Percentiles rank a stretch among this genome's conserved stretches.
These are phyloP conservation scores for Tiliacea citrago DNA, from an alignment of 2,888 invertebrate species.

Conservation along the genomic window DNA sequence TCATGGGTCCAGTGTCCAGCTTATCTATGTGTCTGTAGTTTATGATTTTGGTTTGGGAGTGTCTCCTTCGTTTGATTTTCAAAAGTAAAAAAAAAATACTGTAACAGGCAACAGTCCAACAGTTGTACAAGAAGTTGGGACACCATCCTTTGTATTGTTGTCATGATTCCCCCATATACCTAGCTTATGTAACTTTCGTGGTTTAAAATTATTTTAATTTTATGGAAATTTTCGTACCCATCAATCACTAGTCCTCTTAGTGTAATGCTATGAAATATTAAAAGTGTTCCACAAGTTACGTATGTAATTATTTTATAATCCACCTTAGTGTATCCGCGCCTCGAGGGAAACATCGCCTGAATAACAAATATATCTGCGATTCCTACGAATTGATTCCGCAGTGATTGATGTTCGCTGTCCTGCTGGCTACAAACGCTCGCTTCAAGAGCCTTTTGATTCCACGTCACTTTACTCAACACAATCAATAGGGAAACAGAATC, in stretches of 20 bases:
- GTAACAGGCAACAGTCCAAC: no score
- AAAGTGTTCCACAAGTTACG: not conserved
- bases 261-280: not conserved
- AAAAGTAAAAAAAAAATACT: not conserved
- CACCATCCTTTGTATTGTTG: not conserved
- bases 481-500: conserved; percentile 55
- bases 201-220: not conserved
- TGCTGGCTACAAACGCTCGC: conserved; percentile 49
- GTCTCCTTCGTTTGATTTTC: not conserved
- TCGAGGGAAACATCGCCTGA: conserved; percentile 49
- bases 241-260: not conserved
- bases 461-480: conserved; percentile 47
- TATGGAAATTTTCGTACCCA: no score
- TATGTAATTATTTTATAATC: conserved; percentile 52
- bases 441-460: conserved; percentile 50
- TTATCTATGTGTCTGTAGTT: not conserved
- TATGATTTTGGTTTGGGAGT: not conserved
- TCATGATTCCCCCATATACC: not conserved
- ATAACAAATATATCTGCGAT: conserved; percentile 64
- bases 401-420: conserved; percentile 71
- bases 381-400: conserved; percentile 67
- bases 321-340: conserved; percentile 29
- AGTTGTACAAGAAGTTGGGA: not conserved
- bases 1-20: not conserved
- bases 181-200: not conserved